Conservation (phyloP, 2,888 invertebrate species). For the Lamproptera curius region DNA sequence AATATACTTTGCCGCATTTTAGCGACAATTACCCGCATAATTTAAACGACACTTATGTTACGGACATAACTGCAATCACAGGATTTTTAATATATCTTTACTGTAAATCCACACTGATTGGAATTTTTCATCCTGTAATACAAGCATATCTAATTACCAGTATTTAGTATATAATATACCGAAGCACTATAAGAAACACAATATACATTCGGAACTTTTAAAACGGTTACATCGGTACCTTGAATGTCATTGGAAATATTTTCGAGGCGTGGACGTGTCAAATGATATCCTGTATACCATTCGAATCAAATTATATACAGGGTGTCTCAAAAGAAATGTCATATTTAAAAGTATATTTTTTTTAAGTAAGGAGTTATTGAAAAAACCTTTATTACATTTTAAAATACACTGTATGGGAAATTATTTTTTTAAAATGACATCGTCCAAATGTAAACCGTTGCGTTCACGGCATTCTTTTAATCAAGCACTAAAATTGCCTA, state of each 20-base stretch:
- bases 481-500: too few relatives aligned
- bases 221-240: constrained; percentile 50
- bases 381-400: neutral
- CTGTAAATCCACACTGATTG: constrained; percentile 38
- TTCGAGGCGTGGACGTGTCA: constrained; percentile 51
- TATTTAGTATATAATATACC: constrained; percentile 47
- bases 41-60: constrained; percentile 40
- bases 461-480: too few relatives aligned
- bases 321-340: too few relatives aligned
- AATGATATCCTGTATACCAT: too few relatives aligned
- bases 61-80: constrained; percentile 26
- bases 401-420: neutral
- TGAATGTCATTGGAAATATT: constrained; percentile 58
- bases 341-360: too few relatives aligned
- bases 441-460: neutral
- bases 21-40: constrained; percentile 31
- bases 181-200: constrained; percentile 42
- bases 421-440: neutral
- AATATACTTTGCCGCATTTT: too few relatives aligned
- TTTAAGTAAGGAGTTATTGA: neutral
- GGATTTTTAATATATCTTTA: constrained; percentile 34
- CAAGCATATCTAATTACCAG: constrained; percentile 42
- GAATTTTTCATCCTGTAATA: constrained; percentile 43
- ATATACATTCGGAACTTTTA: constrained; percentile 47
- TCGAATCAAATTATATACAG: too few relatives aligned